Percentiles rank a stretch among this genome's conserved stretches.
phyloP scores from a whole-genome alignment of 2,797 vertebrate genomes.

The Parambassis ranga region DNA sequence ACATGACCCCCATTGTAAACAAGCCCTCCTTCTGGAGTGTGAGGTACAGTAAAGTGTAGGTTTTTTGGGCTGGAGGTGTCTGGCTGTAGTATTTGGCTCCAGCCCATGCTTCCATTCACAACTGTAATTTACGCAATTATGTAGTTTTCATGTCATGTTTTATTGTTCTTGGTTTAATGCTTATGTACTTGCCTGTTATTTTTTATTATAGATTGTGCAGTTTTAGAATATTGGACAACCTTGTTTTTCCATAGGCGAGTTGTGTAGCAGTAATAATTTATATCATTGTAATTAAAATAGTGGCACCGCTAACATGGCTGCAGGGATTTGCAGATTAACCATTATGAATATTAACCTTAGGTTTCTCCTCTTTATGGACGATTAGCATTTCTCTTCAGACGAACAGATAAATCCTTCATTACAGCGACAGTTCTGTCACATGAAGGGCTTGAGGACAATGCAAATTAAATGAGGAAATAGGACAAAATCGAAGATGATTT shows the following conservation, averaged over 20 bases:
- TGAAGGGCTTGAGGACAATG: slow-evolving; percentile 66
- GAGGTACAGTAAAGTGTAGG: slow-evolving; percentile 27
- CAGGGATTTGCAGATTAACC: slow-evolving; percentile 10
- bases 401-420: slow-evolving; percentile 66
- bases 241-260: background rate
- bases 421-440: slow-evolving; percentile 62
- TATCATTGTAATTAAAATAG: no score
- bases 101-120: slow-evolving; percentile 10
- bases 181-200: background rate
- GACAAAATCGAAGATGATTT: slow-evolving; percentile 75
- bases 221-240: slow-evolving; percentile 15
- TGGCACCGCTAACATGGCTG: no score
- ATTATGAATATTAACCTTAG: slow-evolving; percentile 56
- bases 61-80: slow-evolving; percentile 26
- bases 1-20: slow-evolving; percentile 75
- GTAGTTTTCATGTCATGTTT: slow-evolving; percentile 16
- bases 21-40: slow-evolving; percentile 40
- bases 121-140: slow-evolving; percentile 27
- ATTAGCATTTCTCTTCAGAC: slow-evolving; percentile 51
- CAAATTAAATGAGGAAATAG: slow-evolving; percentile 76
- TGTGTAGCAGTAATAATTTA: no score
- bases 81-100: slow-evolving; percentile 21
- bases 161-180: slow-evolving; percentile 13
- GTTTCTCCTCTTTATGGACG: slow-evolving; percentile 32
- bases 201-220: background rate